Conservation (phyloP, 35 echinoderm and acorn worm species). For the Hemicentrotus pulcherrimus region DNA sequence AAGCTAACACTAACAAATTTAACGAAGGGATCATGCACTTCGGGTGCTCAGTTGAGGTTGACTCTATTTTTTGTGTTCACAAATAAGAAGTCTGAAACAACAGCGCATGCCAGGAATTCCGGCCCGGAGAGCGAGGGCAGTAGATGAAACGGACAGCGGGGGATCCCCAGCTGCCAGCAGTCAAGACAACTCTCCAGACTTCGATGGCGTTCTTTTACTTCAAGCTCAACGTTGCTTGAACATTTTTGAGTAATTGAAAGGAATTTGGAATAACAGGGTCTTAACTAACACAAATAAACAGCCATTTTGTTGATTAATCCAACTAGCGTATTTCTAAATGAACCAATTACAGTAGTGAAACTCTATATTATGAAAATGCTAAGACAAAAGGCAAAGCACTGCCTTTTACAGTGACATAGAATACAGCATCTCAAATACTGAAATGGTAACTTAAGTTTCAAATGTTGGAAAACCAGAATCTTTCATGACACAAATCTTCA, state of each 20-base stretch:
- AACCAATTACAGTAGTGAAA: background rate
- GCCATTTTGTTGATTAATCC: background rate
- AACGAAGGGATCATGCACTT: background rate
- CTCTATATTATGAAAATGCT: background rate
- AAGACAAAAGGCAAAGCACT: background rate
- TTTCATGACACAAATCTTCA: no score
- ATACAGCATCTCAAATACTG: background rate
- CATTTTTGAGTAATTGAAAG: background rate
- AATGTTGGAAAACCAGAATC: background rate
- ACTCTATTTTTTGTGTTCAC: background rate
- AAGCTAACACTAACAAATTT: background rate
- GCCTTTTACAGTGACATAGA: background rate
- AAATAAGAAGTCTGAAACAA: constrained; percentile 13
- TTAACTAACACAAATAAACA: background rate
- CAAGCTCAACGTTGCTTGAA: background rate
- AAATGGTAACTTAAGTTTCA: background rate
- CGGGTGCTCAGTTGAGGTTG: background rate
- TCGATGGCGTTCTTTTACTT: background rate
- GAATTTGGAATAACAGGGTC: background rate
- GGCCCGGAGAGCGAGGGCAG: background rate
- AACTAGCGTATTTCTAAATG: background rate
- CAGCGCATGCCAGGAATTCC: constrained; percentile 7
- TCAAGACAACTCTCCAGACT: background rate
- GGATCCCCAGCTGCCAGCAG: background rate
- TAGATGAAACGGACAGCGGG: background rate